Base-by-base conservation (phyloP, 2,888 invertebrate genomes). In the Zele albiditarsus region DNA sequence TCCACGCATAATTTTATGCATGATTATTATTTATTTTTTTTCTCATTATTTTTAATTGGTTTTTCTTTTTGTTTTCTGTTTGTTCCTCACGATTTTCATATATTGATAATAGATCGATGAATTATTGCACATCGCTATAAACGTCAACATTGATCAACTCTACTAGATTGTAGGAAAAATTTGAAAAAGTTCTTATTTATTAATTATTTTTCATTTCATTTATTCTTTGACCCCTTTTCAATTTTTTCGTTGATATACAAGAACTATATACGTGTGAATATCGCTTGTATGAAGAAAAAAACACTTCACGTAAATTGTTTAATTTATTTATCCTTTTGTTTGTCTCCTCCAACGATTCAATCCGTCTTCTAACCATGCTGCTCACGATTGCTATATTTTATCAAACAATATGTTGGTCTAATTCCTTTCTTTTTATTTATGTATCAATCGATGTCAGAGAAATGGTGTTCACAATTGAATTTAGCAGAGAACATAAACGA, bases 391-490 rank as follows among this genome's bases (percentile, higher is more conserved):
- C 8, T 20, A 8, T 20, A 10, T 6, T 4, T 38, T 4, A 53
- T 53, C 20, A 5, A 38, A 20, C 53, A 20, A 20, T 20, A 53
- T 23, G 10, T 23, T 53, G 20, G 25, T 27, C 1, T 25, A 28
- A 25, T 28, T 14, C 10, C 5, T 25, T 25, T 58, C 3, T n/a
- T 53, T 20, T 20, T 60, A 12, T 16, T 14, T 16, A 14, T 60
- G 27, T 10, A 6, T 60, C 85, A 87, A 86, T 87, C 88, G 87
- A 87, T 88, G 87, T 87, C 81, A 86, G 85, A 87, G 86, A 88
- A 87, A 87, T 88, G 87, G 87, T 88, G 85, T 87, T 87, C 85
- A 87, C 86, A 86, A 85, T 53, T 20, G n/a, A n/a, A 23, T 20
- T 20, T n/a, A 53, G 5, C 4, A 2, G 5, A 46, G 10, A 23